Conservation (phyloP, 2,888 invertebrate genomes). For the Dynastes grantii region DNA sequence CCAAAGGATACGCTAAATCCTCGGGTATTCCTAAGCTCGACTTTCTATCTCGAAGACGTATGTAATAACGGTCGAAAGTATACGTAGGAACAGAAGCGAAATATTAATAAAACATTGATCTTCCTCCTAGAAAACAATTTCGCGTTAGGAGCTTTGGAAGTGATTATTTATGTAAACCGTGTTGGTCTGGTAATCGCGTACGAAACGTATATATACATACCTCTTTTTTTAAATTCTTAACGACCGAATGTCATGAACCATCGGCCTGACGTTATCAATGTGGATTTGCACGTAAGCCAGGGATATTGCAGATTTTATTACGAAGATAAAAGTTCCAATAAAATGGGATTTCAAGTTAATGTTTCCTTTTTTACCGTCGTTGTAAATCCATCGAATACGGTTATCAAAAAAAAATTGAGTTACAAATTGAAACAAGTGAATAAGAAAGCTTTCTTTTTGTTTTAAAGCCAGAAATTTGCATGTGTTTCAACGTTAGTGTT, state of each 20-base stretch:
- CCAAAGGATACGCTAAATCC: not conserved
- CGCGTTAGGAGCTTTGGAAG: no score
- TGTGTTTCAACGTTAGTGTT: no score
- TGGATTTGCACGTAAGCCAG: conserved; percentile 3
- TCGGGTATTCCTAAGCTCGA: no score
- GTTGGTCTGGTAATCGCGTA: no score
- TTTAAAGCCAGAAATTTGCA: not conserved
- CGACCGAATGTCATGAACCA: not conserved
- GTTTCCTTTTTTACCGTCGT: conserved; percentile 19
- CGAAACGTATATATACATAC: no score
- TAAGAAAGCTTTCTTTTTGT: not conserved
- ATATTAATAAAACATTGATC: no score
- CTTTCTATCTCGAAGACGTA: no score
- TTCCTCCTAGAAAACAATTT: no score
- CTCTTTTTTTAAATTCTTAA: no score
- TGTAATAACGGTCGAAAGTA: no score
- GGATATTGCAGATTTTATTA: conserved; percentile 25
- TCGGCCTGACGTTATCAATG: not conserved
- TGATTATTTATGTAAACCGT: no score
- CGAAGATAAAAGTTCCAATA: conserved; percentile 19
- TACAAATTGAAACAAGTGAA: conserved; percentile 22
- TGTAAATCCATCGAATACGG: conserved; percentile 13
- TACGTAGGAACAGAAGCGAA: no score
- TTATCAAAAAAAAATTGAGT: not conserved
- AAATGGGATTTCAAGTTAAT: conserved; percentile 20